Conservation (phyloP, 2,113 vertebrate genomes). For the Rallus limicola region DNA sequence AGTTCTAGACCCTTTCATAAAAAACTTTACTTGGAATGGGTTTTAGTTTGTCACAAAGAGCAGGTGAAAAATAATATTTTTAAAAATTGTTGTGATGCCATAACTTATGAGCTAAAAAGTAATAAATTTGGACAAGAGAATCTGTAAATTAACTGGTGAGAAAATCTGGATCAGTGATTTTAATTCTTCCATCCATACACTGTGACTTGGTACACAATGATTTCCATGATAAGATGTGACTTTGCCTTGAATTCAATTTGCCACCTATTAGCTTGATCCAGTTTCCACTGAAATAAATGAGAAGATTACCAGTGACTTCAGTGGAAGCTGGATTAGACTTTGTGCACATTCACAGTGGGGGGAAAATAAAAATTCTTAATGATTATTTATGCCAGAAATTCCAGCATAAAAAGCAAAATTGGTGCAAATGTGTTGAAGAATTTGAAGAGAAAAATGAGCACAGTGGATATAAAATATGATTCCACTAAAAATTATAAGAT, state of each 20-base stretch:
- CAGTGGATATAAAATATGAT: constrained; percentile 1
- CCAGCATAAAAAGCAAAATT: background rate
- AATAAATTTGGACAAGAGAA: background rate
- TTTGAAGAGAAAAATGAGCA: constrained; percentile 16
- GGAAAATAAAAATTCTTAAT: background rate
- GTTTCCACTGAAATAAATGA: constrained; percentile 9
- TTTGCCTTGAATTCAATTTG: constrained; percentile 17
- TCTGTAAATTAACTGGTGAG: background rate
- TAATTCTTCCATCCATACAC: background rate
- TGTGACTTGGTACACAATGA: background rate
- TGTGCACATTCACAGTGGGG: background rate
- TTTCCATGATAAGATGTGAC: background rate
- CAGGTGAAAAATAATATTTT: background rate
- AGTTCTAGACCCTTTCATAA: background rate
- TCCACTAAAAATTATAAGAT: constrained; percentile 36
- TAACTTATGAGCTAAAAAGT: background rate
- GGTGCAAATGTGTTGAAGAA: background rate
- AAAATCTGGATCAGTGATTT: background rate
- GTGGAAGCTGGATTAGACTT: constrained; percentile 28
- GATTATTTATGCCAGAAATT: constrained; percentile 48
- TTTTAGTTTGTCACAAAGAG: background rate
- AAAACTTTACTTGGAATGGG: background rate
- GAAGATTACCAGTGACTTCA: constrained; percentile 27
- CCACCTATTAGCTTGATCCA: constrained; percentile 27
- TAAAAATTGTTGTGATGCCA: background rate